These are phyloP conservation scores for Fulica atra DNA, from an alignment of 2,113 vertebrate genomes.

Conservation along the genomic window DNA sequence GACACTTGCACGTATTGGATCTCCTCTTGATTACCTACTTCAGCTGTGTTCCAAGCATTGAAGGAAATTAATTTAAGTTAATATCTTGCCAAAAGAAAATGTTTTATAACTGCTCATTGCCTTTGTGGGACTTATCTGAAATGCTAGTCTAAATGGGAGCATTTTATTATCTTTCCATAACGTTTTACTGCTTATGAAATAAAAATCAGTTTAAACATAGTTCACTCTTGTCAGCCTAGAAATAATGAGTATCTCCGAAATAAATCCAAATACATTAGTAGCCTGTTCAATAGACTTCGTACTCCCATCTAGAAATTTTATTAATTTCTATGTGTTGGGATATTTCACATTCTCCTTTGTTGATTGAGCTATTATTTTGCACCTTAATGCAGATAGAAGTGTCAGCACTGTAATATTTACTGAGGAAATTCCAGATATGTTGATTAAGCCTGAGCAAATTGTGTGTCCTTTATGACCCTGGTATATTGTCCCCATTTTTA, in stretches of 20 bases:
- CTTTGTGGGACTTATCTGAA: slow-evolving; percentile 4
- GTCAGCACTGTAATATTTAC: background rate
- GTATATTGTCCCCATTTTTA: background rate
- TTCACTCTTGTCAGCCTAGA: background rate
- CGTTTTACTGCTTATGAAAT: background rate
- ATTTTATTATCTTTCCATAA: slow-evolving; percentile 28
- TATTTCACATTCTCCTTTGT: background rate
- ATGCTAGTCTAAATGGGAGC: background rate
- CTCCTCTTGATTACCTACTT: background rate
- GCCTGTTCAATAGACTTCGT: background rate
- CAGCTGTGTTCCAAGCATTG: background rate
- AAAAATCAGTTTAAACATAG: slow-evolving; percentile 26
- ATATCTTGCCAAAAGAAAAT: background rate
- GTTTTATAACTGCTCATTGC: background rate
- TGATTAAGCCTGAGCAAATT: background rate
- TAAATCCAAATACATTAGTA: slow-evolving; percentile 29
- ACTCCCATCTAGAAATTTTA: slow-evolving; percentile 40
- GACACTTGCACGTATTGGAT: background rate
- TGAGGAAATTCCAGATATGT: background rate
- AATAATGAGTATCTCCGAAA: slow-evolving; percentile 38
- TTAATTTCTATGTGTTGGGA: background rate
- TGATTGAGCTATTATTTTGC: background rate
- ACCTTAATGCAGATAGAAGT: background rate
- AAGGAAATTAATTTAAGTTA: slow-evolving; percentile 12
- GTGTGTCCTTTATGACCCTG: background rate